Evolutionary conservation across 2,113 vertebrate genomes (phyloP).

Genomic region (Phoxinus phoxinus): DNA sequence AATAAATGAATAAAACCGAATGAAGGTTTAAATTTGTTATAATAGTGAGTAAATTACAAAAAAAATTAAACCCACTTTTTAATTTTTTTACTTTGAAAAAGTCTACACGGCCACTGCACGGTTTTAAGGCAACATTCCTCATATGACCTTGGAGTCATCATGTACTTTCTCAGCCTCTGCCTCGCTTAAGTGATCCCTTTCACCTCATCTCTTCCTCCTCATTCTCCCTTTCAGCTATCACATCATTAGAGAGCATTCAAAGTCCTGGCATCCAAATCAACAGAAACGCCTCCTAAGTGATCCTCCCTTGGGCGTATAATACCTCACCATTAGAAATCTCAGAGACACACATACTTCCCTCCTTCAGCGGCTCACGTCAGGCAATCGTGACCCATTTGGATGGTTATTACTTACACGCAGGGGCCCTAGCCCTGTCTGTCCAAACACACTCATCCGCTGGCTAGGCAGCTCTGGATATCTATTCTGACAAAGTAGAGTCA

Average conservation of each 20-base stretch:
- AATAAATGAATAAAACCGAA: background rate
- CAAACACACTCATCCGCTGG: slow-evolving; percentile 59
- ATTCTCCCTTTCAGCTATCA: slow-evolving; percentile 37
- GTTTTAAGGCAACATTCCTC: slow-evolving; percentile 4
- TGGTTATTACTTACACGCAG: slow-evolving; percentile 54
- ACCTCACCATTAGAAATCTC: slow-evolving; percentile 46
- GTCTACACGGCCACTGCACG: background rate
- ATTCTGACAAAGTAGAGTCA: slow-evolving; percentile 67
- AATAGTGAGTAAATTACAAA: background rate
- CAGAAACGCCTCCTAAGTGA: slow-evolving; percentile 46
- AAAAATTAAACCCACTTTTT: too few species aligned
- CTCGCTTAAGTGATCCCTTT: background rate
- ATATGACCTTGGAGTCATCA: slow-evolving; percentile 11
- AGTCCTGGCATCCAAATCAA: slow-evolving; percentile 36
- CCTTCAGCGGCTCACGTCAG: slow-evolving; percentile 55
- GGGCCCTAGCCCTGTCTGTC: slow-evolving; percentile 59
- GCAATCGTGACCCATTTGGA: slow-evolving; percentile 40
- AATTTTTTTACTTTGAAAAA: too few species aligned
- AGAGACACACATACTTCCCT: slow-evolving; percentile 44
- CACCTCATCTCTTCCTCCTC: slow-evolving; percentile 16
- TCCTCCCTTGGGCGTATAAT: slow-evolving; percentile 33
- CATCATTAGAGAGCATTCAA: slow-evolving; percentile 48
- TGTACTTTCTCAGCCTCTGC: slow-evolving; percentile 2
- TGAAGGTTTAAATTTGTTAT: background rate
- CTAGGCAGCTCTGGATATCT: slow-evolving; percentile 61